These are phyloP conservation scores for Periophthalmus modestus DNA, from an alignment of 2,113 vertebrate genomes.

Conservation along the genomic window DNA sequence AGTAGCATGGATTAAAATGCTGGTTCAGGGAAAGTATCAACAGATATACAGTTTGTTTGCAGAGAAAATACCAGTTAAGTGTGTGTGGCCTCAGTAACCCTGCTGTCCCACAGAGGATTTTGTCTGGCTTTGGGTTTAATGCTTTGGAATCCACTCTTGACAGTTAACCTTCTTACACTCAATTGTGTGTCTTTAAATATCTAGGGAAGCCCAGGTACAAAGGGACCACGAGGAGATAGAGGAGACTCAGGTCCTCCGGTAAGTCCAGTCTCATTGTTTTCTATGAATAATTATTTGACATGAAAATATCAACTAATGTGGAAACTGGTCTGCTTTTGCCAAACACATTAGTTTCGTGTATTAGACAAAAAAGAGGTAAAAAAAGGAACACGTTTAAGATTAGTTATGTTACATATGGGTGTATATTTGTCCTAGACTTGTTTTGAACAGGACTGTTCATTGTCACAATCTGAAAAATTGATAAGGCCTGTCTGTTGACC, in stretches of 20 bases:
- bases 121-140: constrained; percentile 41
- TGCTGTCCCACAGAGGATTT: constrained; percentile 40
- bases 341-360: not conserved
- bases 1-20: constrained; percentile 43
- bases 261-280: constrained; percentile 67
- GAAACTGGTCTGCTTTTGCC: not conserved
- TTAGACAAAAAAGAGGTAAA: constrained; percentile 17
- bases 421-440: constrained; percentile 37
- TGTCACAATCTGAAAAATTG: constrained; percentile 18
- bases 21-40: constrained; percentile 57
- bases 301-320: not conserved
- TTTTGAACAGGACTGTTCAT: constrained; percentile 18
- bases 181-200: constrained; percentile 50
- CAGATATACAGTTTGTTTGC: constrained; percentile 58
- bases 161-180: constrained; percentile 42
- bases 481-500: constrained; percentile 2
- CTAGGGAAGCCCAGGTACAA: constrained; percentile 91
- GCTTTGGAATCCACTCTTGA: constrained; percentile 55
- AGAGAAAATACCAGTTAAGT: constrained; percentile 55
- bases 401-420: constrained; percentile 33
- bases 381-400: constrained; percentile 53
- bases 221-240: constrained; percentile 94
- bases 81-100: constrained; percentile 47
- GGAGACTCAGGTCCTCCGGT: constrained; percentile 85
- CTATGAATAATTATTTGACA: not conserved